Evolutionary conservation across 2,888 invertebrate genomes (phyloP).

Genomic region (Hermaeophaga mercurialis): DNA sequence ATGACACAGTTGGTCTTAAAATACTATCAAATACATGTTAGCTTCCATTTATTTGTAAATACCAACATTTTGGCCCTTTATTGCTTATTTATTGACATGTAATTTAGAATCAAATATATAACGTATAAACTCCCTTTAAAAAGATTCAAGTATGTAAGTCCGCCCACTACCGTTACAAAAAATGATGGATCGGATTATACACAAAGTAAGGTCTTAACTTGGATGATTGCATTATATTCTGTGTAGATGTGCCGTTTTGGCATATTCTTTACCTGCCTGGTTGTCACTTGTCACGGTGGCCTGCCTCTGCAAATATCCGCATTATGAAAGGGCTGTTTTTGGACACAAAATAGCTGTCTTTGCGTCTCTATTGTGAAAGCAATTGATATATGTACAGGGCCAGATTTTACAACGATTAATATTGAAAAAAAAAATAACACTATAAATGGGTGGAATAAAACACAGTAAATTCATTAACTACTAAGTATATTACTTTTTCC

Average conservation of each 20-base stretch:
- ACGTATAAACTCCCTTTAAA: too few species aligned
- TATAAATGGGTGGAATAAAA: too few species aligned
- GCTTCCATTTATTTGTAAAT: too few species aligned
- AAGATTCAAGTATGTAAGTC: background rate
- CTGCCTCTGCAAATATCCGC: slow-evolving; percentile 54
- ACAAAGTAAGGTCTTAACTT: slow-evolving; percentile 12
- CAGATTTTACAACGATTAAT: background rate
- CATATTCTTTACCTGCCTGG: slow-evolving; percentile 41
- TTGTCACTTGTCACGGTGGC: slow-evolving; percentile 54
- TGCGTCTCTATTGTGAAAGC: slow-evolving; percentile 42
- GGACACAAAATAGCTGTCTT: slow-evolving; percentile 52
- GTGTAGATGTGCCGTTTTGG: slow-evolving; percentile 6
- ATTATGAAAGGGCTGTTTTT: slow-evolving; percentile 53
- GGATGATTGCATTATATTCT: slow-evolving; percentile 3
- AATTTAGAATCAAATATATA: too few species aligned
- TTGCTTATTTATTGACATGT: too few species aligned
- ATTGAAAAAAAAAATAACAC: too few species aligned
- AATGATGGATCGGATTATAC: slow-evolving; percentile 37
- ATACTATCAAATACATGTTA: too few species aligned
- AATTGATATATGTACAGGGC: slow-evolving; percentile 17
- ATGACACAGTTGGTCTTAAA: too few species aligned
- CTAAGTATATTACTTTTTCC: too few species aligned
- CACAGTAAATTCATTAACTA: too few species aligned
- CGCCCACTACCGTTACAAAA: slow-evolving; percentile 15
- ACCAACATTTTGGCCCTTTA: too few species aligned